These are phyloP conservation scores for Drosophila asahinai DNA, from an alignment of 1,140 invertebrate genomes.

Conservation along the genomic window DNA sequence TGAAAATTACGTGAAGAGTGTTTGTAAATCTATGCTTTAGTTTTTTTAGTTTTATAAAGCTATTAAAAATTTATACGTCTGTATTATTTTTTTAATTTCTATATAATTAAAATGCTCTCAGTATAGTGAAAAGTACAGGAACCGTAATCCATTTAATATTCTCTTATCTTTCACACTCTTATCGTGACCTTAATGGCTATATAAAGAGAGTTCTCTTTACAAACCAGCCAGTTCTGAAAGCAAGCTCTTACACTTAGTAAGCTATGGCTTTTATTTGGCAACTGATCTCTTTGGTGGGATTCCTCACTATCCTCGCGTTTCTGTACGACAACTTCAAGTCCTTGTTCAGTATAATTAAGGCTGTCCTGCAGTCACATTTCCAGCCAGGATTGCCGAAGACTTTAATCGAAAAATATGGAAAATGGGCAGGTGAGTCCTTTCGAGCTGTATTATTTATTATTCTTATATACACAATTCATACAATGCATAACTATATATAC, in stretches of 20 bases:
- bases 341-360: conserved; percentile 85
- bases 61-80: too few species aligned
- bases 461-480: too few species aligned
- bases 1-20: too few species aligned
- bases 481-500: too few species aligned
- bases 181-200: neutral
- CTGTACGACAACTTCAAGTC: conserved; percentile 86
- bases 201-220: conserved; percentile 1
- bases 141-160: neutral
- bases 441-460: neutral
- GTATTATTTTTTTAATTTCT: too few species aligned
- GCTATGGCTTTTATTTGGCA: conserved; percentile 73
- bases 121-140: neutral
- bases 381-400: conserved; percentile 86
- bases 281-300: conserved; percentile 71
- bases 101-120: too few species aligned
- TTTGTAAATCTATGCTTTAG: too few species aligned
- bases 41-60: too few species aligned
- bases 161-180: conserved; percentile 6
- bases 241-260: conserved; percentile 59
- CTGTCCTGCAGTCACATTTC: conserved; percentile 86
- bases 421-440: conserved; percentile 86
- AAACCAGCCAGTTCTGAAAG: conserved; percentile 20
- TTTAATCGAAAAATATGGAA: conserved; percentile 86
- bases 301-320: conserved; percentile 79